These are phyloP conservation scores for Melanocharis versteri DNA, from an alignment of 2,113 vertebrate species.

Conservation along the genomic window DNA sequence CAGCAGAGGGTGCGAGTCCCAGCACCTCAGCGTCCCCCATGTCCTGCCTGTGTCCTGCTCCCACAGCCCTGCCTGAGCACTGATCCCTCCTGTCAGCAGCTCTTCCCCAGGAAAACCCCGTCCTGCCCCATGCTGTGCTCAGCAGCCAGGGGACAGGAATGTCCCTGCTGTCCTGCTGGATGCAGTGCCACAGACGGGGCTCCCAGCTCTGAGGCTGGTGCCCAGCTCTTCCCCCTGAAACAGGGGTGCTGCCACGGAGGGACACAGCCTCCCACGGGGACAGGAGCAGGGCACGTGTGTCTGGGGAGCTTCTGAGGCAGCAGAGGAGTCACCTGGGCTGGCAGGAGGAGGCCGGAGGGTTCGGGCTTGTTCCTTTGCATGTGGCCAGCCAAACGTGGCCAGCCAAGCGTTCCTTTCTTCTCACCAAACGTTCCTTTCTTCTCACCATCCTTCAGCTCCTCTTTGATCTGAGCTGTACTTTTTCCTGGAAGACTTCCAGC, in stretches of 20 bases:
- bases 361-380: neutral
- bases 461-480: constrained; percentile 33
- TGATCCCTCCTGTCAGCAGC: neutral
- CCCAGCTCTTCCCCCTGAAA: neutral
- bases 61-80: neutral
- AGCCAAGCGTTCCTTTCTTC: neutral
- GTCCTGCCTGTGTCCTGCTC: neutral
- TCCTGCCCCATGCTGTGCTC: neutral
- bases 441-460: neutral
- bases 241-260: neutral
- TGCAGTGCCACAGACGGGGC: accelerated
- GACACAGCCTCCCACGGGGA: accelerated
- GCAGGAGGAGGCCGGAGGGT: neutral
- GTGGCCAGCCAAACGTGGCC: neutral
- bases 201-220: neutral
- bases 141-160: neutral
- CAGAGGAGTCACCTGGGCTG: neutral
- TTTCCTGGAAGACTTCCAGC: constrained; percentile 22
- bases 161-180: neutral
- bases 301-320: neutral
- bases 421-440: constrained; percentile 9
- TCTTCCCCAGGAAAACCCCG: neutral
- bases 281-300: neutral
- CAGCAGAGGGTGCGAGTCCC: neutral
- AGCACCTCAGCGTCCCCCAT: accelerated